These are phyloP conservation scores for Boleophthalmus pectinirostris DNA, from an alignment of 2,113 vertebrate species.

Conservation along the genomic window DNA sequence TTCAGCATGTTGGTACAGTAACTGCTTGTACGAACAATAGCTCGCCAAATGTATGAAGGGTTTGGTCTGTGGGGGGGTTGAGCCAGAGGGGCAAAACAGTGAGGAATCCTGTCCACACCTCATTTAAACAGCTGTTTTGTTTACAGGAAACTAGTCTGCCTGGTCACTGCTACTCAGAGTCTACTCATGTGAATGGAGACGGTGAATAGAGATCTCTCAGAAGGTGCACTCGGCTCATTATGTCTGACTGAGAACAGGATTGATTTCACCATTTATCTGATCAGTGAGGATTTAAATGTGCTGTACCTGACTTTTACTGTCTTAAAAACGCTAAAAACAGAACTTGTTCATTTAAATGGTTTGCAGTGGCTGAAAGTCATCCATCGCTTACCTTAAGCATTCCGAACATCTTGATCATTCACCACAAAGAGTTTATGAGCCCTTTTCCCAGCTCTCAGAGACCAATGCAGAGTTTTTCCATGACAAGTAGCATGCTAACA, in stretches of 20 bases:
- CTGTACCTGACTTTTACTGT: too few species aligned
- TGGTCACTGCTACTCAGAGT: slow-evolving; percentile 32
- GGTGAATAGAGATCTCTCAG: too few species aligned
- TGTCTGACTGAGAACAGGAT: too few species aligned
- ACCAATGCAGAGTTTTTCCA: too few species aligned
- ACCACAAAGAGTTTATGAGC: neutral
- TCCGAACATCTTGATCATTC: too few species aligned
- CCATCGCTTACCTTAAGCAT: too few species aligned
- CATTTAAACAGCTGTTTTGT: slow-evolving; percentile 31
- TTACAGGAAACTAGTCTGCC: slow-evolving; percentile 57
- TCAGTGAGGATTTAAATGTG: too few species aligned
- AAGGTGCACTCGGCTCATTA: too few species aligned
- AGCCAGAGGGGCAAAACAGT: slow-evolving; percentile 26
- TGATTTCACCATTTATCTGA: neutral
- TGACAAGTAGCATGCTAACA: neutral
- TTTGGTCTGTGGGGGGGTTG: slow-evolving; percentile 26
- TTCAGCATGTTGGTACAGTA: slow-evolving; percentile 35
- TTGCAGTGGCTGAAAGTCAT: too few species aligned
- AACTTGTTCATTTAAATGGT: too few species aligned
- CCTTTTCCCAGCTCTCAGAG: neutral
- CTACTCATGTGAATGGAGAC: slow-evolving; percentile 11
- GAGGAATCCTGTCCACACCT: slow-evolving; percentile 55
- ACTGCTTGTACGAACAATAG: slow-evolving; percentile 29
- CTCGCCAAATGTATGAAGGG: neutral
- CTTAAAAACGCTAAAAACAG: too few species aligned